Evolutionary conservation across 2,888 invertebrate species (phyloP), one percentile per base, ranked within the genome.

Genomic region (Lasius fuliginosus): DNA sequence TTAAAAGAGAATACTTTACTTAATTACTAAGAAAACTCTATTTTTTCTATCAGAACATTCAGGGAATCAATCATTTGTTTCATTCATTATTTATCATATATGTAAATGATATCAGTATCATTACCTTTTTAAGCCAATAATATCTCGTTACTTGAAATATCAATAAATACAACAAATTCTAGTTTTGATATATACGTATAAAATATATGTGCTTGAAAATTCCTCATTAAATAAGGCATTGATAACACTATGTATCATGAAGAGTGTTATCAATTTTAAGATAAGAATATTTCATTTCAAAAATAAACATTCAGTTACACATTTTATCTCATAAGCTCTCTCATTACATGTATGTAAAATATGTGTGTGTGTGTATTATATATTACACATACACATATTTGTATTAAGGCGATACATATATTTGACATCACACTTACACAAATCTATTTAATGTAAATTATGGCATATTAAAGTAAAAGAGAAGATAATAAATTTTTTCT

Each of bases 381-480:
- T 12, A 46, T 46, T 46, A 46, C 1, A 46, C 18, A 46, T 46
- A 46, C 4, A 46, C 2, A 53, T 42, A 62, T 62, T 65, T 65
- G 58, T 69, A 40, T 77, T 6, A 53, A 56, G 60, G n/a, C n/a
- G 30, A 62, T 62, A 33, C 33, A 23, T 58, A 60, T 62, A 36
- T 81, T 83, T 53, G 71, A 84, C 82, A 84, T 84, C 56, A 83
- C 77, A 77, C n/a, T 87, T 4, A 23, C 8, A 56, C 4, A 23
- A 58, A 79, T n/a, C 36, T 30, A 69, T 58, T 77, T 46, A 64
- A 87, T 79, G 58, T 68, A 46, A 84, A 67, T 62, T 82, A 40
- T 60, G 15, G 40, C 68, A 81, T 74, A 77, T 68, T 49, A 60
- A 74, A 84, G 58, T 79, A 74, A 82, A 68, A 33, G 15, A n/a